Base-by-base conservation (phyloP, 2,797 vertebrate genomes). In the Pterois miles region DNA sequence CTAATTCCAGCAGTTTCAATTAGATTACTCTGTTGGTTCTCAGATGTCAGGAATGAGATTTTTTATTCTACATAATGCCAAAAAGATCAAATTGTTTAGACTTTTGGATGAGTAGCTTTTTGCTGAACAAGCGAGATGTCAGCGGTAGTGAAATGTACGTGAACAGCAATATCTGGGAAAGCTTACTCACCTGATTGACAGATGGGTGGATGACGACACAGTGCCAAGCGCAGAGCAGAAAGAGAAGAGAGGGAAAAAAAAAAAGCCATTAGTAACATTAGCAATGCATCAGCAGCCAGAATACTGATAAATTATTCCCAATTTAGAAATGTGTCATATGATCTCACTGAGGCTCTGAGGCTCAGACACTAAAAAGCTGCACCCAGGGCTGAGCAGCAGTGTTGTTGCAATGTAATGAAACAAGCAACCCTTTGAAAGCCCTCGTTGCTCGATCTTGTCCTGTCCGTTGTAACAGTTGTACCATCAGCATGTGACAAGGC, bases 141-240 rank as follows among this genome's bases (percentile, higher is more conserved):
- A 56, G 18, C n/a, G 36, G n/a, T 5, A 8, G n/a, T 57, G n/a
- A 63, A 33, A 63, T 66, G 9, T 33, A 59, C 25, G 52, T 22
- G 4, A 54, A 46, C 13, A 68, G 20, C 5, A 56, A 9, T 27
- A 57, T 67, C 8, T 16, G 18, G 29, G 5, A 68, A 64, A 5
- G 29, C 7, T 63, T 64, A 85, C 86, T 92, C 73, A 91, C 89
- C 87, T 88, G 67, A 60, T 65, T 40, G 73, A 74, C 4, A 27
- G 69, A 34, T 74, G 3, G 2, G n/a, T 36, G 23, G 31, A 69
- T 46, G 64, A 65, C 1, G 6, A 38, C 34, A 54, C 31, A 53
- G 66, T 23, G 22, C 2, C 46, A 66, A 43, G 34, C 23, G 9
- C 29, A 64, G 2, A 65, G 64, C 8, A 81, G 20, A 71, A 54